Evolutionary conservation across 2,888 invertebrate genomes (phyloP).

Genomic region (Pterostichus niger): DNA sequence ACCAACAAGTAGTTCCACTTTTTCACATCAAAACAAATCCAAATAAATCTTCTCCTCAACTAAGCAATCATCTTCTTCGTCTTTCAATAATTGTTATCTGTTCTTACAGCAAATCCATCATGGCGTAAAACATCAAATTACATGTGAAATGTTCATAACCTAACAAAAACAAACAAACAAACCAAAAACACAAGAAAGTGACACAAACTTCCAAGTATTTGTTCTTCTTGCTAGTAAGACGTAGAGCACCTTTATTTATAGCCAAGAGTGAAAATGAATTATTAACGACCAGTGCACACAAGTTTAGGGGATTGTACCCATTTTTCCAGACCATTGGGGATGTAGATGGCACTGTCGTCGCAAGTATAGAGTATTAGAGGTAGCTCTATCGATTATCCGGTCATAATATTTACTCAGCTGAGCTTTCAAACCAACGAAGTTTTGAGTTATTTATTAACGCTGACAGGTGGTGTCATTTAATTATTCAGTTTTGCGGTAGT

Average conservation of each 20-base stretch:
- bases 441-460: too few relatives aligned
- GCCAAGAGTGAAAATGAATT: conserved; percentile 36
- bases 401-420: conserved; percentile 30
- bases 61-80: conserved; percentile 2
- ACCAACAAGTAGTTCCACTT: not conserved
- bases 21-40: conserved; percentile 7
- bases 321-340: not conserved
- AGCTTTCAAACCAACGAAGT: not conserved
- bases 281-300: conserved; percentile 49
- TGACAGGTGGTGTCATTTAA: too few relatives aligned
- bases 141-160: conserved; percentile 10
- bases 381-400: conserved; percentile 16
- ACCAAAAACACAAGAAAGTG: conserved; percentile 41
- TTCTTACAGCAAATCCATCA: not conserved
- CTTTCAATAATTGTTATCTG: conserved; percentile 41
- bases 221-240: not conserved
- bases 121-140: conserved; percentile 25
- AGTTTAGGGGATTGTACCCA: not conserved
- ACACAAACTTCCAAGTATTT: conserved; percentile 41
- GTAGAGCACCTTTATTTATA: conserved; percentile 50
- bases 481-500: too few relatives aligned
- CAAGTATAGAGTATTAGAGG: not conserved
- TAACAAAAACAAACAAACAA: conserved; percentile 27
- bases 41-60: not conserved
- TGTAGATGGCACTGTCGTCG: not conserved